These are phyloP conservation scores for Hippocampus guttulatus DNA, from an alignment of 2,113 vertebrate genomes.

Conservation along the genomic window DNA sequence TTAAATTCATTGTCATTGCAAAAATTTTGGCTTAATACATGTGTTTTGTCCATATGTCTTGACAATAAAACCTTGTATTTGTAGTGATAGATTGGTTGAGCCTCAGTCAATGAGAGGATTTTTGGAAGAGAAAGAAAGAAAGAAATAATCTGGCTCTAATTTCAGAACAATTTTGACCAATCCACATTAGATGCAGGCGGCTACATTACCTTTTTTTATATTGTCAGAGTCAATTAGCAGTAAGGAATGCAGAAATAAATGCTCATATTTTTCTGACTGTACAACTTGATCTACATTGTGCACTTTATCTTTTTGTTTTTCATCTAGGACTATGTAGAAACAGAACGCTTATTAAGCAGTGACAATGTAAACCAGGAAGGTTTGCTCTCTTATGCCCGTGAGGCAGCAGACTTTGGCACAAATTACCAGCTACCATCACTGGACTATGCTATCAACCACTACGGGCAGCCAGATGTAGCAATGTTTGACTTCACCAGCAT, in stretches of 20 bases:
- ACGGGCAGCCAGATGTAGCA: conserved; percentile 87
- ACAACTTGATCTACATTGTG: too few relatives aligned
- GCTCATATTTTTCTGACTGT: neutral
- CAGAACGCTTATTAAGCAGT: conserved; percentile 79
- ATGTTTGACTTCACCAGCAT: conserved; percentile 99
- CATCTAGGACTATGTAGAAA: conserved; percentile 84
- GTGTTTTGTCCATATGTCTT: neutral
- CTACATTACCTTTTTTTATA: neutral
- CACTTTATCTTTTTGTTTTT: neutral
- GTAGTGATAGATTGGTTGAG: neutral
- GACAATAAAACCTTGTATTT: neutral
- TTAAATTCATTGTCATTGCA: neutral
- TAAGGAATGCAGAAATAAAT: neutral
- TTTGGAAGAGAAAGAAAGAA: too few relatives aligned
- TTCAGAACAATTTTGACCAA: neutral
- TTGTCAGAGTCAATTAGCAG: neutral
- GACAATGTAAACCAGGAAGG: conserved; percentile 90
- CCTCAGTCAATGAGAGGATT: neutral
- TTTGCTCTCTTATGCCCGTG: conserved; percentile 86
- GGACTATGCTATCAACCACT: conserved; percentile 94
- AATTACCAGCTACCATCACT: conserved; percentile 94
- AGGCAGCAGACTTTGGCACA: conserved; percentile 95
- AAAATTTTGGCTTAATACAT: neutral
- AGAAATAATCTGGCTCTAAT: neutral
- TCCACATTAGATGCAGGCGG: neutral